phyloP scores from a whole-genome alignment of 2,797 vertebrate species.

The Tolypeutes matacus region DNA sequence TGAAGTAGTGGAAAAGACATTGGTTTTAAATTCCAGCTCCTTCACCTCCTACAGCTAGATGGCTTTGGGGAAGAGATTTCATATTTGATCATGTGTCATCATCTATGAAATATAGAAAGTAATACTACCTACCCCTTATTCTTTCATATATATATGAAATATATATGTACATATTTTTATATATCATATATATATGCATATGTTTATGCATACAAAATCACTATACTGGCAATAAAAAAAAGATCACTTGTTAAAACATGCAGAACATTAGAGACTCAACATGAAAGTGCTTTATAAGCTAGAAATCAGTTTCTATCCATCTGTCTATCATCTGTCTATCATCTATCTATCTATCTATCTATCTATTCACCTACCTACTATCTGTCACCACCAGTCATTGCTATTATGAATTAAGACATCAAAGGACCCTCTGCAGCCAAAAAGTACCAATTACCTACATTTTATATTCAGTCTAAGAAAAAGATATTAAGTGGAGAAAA shows the following conservation, averaged over 20 bases:
- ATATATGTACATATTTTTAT: background rate
- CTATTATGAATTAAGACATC: background rate
- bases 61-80: background rate
- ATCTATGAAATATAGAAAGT: background rate
- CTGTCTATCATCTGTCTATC: background rate
- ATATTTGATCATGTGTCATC: background rate
- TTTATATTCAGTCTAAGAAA: background rate
- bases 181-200: background rate
- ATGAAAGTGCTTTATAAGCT: background rate
- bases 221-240: background rate
- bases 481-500: background rate
- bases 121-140: background rate
- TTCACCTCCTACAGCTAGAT: background rate
- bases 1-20: background rate
- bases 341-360: background rate
- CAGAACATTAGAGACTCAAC: background rate
- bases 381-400: background rate
- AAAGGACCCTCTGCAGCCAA: background rate
- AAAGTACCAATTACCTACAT: background rate
- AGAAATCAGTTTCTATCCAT: background rate
- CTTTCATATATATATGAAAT: background rate
- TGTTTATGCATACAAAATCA: background rate
- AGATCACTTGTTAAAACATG: background rate
- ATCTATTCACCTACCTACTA: background rate
- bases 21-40: background rate